Base-by-base conservation (phyloP, 2,888 invertebrate species). In the Keiferia lycopersicella region DNA sequence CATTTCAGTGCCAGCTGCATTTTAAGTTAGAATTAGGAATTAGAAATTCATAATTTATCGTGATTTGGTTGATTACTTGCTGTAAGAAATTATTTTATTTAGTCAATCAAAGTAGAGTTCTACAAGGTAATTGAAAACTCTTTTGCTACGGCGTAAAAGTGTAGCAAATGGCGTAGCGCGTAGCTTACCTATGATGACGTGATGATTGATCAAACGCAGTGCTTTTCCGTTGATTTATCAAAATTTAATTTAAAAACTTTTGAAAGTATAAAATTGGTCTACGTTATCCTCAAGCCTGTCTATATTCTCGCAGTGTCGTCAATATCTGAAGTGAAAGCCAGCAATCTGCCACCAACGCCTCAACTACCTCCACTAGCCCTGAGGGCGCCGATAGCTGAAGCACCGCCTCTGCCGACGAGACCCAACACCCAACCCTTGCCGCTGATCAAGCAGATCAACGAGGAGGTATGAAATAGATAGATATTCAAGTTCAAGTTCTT, bases 381-480 rank as follows among this genome's bases (percentile, higher is more conserved):
- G 11, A 67, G 67, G 16, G 65, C 68, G 1, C 66, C 72, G 0
- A 71, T 74, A 11, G 71, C 68, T 18, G 79, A 80, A 65, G 67
- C 72, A 0, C 68, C 77, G 0, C 59, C 78, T 0, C 67, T 84
- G 18, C 77, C 85, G 0, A 74, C 83, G 2, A 72, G 85, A 53
- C 77, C 85, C 12, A 88, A 86, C 71, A 87, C 85, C 70, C 91
- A 89, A 69, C 82, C 86, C 8, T 68, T 89, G 22, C 86, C 91
- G 1, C 77, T 88, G 2, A 84, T 89, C 64, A 91, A 91, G 68
- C 91, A 91, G 67, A 91, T 89, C 67, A 91, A 91, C 71, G 91
- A 91, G 70, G 90, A 91, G 84, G 91, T 91, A 80, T 30, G 30
- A n/a, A n/a, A n/a, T n/a, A n/a, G n/a, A n/a, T n/a, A n/a, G n/a